phyloP scores from a whole-genome alignment of 1,140 invertebrate species.

The honey bee (Apis mellifera) region DNA sequence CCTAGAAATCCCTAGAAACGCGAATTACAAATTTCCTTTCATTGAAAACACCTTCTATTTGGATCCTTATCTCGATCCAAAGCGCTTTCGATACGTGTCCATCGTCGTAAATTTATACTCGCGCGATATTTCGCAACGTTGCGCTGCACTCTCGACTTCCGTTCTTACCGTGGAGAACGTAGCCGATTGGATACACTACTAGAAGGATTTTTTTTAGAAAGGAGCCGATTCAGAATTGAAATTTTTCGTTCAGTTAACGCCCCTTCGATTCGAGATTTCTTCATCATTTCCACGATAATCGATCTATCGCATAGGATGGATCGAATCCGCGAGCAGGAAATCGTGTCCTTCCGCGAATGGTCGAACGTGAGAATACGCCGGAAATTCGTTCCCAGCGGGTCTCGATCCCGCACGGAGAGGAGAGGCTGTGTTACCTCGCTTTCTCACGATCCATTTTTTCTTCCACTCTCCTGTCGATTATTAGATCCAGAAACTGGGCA shows the following conservation, averaged over 20 bases:
- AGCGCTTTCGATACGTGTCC: too few relatives aligned
- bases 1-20: too few relatives aligned
- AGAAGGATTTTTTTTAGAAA: not conserved
- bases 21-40: too few relatives aligned
- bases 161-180: not conserved
- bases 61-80: too few relatives aligned
- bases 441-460: slow-evolving; percentile 46
- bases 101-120: too few relatives aligned
- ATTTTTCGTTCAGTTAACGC: not conserved
- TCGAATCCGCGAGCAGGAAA: slow-evolving; percentile 45
- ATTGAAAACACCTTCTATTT: too few relatives aligned
- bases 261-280: not conserved
- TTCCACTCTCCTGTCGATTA: too few relatives aligned
- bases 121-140: not conserved
- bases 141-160: not conserved
- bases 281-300: slow-evolving; percentile 2
- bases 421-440: not conserved
- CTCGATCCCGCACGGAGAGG: slow-evolving; percentile 30
- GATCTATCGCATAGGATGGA: not conserved
- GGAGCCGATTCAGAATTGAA: not conserved
- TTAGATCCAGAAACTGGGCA: too few relatives aligned
- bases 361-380: slow-evolving; percentile 59
- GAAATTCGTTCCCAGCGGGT: slow-evolving; percentile 56
- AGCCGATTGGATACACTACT: not conserved
- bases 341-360: slow-evolving; percentile 38